Evolutionary conservation across 2,888 invertebrate species (phyloP).

Genomic region (Erebia ligea): DNA sequence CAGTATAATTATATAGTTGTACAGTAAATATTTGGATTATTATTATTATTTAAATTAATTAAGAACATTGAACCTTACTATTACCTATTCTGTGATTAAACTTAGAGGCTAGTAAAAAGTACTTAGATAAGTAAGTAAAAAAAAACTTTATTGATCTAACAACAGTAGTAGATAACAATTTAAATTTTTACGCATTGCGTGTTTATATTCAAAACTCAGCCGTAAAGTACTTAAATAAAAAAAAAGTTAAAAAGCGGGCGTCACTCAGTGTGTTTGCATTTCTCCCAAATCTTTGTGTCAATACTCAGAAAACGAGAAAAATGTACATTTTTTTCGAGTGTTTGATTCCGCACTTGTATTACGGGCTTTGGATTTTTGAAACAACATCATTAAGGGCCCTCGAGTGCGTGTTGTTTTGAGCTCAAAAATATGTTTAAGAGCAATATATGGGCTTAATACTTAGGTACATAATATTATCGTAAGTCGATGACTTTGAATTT

Average conservation of each 20-base stretch:
- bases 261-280: constrained; percentile 37
- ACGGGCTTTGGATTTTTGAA: constrained; percentile 46
- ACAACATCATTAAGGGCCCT: constrained; percentile 47
- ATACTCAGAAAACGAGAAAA: constrained; percentile 56
- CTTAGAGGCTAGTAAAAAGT: too few relatives aligned
- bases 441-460: constrained; percentile 46
- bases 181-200: not conserved
- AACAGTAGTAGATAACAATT: not conserved
- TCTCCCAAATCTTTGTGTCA: constrained; percentile 61
- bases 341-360: constrained; percentile 53
- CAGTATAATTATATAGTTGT: too few relatives aligned
- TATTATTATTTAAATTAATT: too few relatives aligned
- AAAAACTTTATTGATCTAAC: constrained; percentile 1
- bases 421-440: constrained; percentile 35
- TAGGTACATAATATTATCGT: too few relatives aligned
- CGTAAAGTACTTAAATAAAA: constrained; percentile 22
- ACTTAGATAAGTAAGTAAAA: not conserved
- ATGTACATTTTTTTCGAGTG: constrained; percentile 65
- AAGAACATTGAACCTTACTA: too few relatives aligned
- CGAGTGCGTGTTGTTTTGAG: constrained; percentile 20
- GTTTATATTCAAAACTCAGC: constrained; percentile 15
- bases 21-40: too few relatives aligned
- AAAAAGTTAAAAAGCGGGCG: constrained; percentile 11
- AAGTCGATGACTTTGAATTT: constrained; percentile 16
- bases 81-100: too few relatives aligned